Percentiles rank a stretch among this genome's conserved stretches.
Evolutionary conservation across 1,140 invertebrate species (phyloP).

Genomic region (Drosophila ananassae): DNA sequence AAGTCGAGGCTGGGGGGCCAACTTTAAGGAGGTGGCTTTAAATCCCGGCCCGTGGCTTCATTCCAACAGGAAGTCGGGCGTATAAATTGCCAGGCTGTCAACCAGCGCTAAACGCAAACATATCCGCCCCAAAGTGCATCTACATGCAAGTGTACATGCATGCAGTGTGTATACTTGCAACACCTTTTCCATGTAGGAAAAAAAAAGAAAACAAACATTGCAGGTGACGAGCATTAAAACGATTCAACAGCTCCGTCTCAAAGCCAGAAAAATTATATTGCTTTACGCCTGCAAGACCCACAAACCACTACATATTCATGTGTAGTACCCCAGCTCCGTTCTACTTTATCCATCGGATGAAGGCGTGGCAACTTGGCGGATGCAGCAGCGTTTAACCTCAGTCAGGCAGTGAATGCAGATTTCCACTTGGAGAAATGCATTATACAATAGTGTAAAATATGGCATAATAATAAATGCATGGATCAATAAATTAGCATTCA

Average conservation of each 20-base stretch:
- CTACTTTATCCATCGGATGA: constrained; percentile 25
- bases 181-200: constrained; percentile 47
- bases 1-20: not conserved
- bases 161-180: constrained; percentile 22
- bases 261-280: constrained; percentile 73
- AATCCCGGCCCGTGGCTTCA: constrained; percentile 19
- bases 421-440: constrained; percentile 10
- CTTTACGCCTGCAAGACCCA: constrained; percentile 53
- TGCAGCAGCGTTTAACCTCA: constrained; percentile 65
- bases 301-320: not conserved
- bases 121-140: constrained; percentile 47
- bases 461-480: no score
- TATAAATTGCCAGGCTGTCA: constrained; percentile 74
- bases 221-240: constrained; percentile 80
- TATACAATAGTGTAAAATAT: not conserved
- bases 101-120: constrained; percentile 72
- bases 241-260: constrained; percentile 78
- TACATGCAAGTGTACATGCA: constrained; percentile 10
- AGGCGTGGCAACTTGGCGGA: constrained; percentile 52
- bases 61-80: constrained; percentile 54
- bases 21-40: constrained; percentile 53
- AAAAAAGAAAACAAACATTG: constrained; percentile 53
- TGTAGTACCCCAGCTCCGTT: not conserved
- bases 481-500: not conserved
- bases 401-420: constrained; percentile 9